Evolutionary conservation across 64 coral and sea anemone genomes (phyloP).

Genomic region (Pocillopora damicornis): DNA sequence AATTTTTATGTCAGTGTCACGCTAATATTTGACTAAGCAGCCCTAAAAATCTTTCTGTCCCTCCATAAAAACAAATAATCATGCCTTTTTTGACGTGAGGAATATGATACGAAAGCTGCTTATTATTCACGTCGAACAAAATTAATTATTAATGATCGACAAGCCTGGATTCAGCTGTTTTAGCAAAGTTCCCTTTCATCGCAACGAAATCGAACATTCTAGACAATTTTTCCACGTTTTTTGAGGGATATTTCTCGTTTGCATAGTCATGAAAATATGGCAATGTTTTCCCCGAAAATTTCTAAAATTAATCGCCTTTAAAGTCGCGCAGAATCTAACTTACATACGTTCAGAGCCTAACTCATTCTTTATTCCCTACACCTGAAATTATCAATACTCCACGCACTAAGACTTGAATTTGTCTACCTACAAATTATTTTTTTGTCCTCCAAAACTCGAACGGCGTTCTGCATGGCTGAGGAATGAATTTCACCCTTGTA

Average conservation of each 20-base stretch:
- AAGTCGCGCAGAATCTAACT: background rate
- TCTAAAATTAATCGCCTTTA: background rate
- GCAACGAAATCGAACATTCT: background rate
- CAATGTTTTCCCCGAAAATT: background rate
- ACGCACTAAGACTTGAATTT: background rate
- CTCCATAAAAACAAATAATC: background rate
- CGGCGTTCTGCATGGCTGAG: background rate
- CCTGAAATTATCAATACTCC: background rate
- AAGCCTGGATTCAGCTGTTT: background rate
- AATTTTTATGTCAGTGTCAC: background rate
- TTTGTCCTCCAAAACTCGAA: background rate
- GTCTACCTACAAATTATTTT: slow-evolving; percentile 33
- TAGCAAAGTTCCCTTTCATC: background rate
- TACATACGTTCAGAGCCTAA: background rate
- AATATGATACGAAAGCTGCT: background rate
- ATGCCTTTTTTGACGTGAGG: background rate
- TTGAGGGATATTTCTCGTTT: background rate
- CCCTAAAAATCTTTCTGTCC: background rate
- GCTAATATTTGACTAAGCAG: background rate
- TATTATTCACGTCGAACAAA: background rate
- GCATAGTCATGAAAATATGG: background rate
- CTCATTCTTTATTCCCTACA: background rate
- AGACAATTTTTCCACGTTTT: background rate
- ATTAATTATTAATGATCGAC: background rate
- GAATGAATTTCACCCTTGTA: slow-evolving; percentile 11